Percentiles rank a stretch among this genome's conserved stretches.
These are phyloP conservation scores for Graphium colonna DNA, from an alignment of 2,888 invertebrate species.

Conservation along the genomic window DNA sequence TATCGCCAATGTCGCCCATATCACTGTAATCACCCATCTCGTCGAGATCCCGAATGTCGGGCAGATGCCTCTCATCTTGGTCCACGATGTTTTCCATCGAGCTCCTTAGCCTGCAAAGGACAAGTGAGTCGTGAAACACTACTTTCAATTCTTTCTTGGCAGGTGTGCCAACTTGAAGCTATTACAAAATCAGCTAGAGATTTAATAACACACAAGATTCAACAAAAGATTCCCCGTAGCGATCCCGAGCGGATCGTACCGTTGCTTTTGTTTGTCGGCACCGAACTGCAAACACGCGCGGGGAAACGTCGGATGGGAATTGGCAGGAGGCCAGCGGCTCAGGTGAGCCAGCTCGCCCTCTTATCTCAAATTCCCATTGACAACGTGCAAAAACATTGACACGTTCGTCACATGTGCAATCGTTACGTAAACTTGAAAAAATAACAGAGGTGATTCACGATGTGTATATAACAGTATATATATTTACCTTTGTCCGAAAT, in stretches of 20 bases:
- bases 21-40: slow-evolving; percentile 73
- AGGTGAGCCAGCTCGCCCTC: slow-evolving; percentile 69
- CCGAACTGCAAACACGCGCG: slow-evolving; percentile 68
- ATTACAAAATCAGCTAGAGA: background rate
- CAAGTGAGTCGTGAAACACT: background rate
- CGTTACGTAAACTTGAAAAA: slow-evolving; percentile 26
- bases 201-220: slow-evolving; percentile 4
- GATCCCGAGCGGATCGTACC: slow-evolving; percentile 50
- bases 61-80: slow-evolving; percentile 74
- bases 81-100: slow-evolving; percentile 91
- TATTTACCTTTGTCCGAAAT: slow-evolving; percentile 66
- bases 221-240: slow-evolving; percentile 9
- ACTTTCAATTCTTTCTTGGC: too few species aligned
- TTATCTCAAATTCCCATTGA: slow-evolving; percentile 49
- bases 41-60: slow-evolving; percentile 71
- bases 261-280: slow-evolving; percentile 73
- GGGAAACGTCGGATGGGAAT: slow-evolving; percentile 65
- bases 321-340: slow-evolving; percentile 73
- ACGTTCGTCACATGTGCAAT: slow-evolving; percentile 26
- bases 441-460: slow-evolving; percentile 21
- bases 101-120: slow-evolving; percentile 80
- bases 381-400: slow-evolving; percentile 40
- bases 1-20: slow-evolving; percentile 72
- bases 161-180: too few species aligned
- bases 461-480: slow-evolving; percentile 20